Evolutionary conservation across 1,140 invertebrate species (phyloP).

Genomic region (Pogonognathellus flavescens): DNA sequence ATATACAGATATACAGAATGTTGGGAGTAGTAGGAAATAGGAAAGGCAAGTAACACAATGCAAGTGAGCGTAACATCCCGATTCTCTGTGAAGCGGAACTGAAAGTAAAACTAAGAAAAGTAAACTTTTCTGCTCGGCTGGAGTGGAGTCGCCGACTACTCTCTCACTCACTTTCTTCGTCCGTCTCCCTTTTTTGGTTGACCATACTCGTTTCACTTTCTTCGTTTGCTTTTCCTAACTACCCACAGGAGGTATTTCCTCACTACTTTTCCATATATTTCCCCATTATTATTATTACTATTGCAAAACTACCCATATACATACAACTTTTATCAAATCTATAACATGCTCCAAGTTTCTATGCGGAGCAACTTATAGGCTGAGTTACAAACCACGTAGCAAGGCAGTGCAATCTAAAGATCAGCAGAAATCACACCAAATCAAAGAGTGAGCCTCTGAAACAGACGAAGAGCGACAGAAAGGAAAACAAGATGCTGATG

Average conservation of each 20-base stretch:
- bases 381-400: too few relatives aligned
- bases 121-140: constrained; percentile 43
- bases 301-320: too few relatives aligned
- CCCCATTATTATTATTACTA: too few relatives aligned
- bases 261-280: too few relatives aligned
- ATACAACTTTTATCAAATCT: too few relatives aligned
- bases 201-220: constrained; percentile 15
- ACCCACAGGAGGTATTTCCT: constrained; percentile 20
- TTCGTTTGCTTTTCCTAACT: constrained; percentile 29
- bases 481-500: constrained; percentile 4
- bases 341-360: too few relatives aligned
- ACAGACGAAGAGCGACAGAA: constrained; percentile 22
- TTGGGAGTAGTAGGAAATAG: not conserved
- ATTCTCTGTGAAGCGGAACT: constrained; percentile 27
- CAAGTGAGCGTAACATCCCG: constrained; percentile 33
- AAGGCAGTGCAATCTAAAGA: too few relatives aligned
- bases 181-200: constrained; percentile 20
- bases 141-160: not conserved
- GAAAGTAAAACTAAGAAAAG: constrained; percentile 49
- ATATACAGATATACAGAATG: not conserved
- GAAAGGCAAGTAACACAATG: constrained; percentile 10
- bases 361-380: too few relatives aligned
- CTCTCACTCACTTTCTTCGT: constrained; percentile 11
- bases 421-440: constrained; percentile 23
- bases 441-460: constrained; percentile 20